Evolutionary conservation across 2,113 vertebrate genomes (phyloP), one percentile per base, ranked within the genome.

Genomic region (Malurus melanocephalus): DNA sequence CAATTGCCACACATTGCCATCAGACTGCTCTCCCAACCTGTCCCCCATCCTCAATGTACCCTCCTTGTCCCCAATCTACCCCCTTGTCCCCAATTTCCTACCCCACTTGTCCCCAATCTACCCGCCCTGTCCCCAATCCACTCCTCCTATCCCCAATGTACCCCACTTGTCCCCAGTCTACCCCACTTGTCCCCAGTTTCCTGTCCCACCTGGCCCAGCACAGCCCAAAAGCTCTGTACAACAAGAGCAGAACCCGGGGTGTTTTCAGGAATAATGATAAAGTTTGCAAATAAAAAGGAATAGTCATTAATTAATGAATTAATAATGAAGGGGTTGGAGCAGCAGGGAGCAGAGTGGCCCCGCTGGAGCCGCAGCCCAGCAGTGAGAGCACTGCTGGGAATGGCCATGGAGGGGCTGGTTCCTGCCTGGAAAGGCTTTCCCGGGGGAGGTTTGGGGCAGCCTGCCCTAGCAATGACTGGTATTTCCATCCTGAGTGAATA

Each of bases 231-330:
- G 13, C 0, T 1, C 53, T 7, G 9, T 0, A 3, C 55, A 11
- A 61, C 16, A 5, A 3, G 12, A 68, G 5, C 8, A 14, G 23
- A 43, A 19, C 14, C 7, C 1, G 0, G 2, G 3, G 0, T 0
- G 12, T 57, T 28, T 22, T 14, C 7, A 62, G 24, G 4, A 45
- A 13, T 4, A 22, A 17, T 1, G 28, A 20, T 4, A 2, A 33
- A 48, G 23, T 20, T 49, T 71, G 40, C 16, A 52, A 49, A 26
- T 27, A 35, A 40, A 40, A 28, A 9, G 0, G n/a, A 48, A 40
- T 1, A 22, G 3, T 9, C 60, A 55, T 53, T 30, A 22, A 30
- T 46, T 6, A 45, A 30, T 46, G 5, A 45, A n/a, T 66, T 14
- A 26, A 26, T 32, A 16, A 27, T 11, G 6, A 42, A 19, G 61